Percentiles rank a stretch among this genome's conserved stretches.
Evolutionary conservation across 2,113 vertebrate genomes (phyloP).

Genomic region (Myrmophylax atrothorax): DNA sequence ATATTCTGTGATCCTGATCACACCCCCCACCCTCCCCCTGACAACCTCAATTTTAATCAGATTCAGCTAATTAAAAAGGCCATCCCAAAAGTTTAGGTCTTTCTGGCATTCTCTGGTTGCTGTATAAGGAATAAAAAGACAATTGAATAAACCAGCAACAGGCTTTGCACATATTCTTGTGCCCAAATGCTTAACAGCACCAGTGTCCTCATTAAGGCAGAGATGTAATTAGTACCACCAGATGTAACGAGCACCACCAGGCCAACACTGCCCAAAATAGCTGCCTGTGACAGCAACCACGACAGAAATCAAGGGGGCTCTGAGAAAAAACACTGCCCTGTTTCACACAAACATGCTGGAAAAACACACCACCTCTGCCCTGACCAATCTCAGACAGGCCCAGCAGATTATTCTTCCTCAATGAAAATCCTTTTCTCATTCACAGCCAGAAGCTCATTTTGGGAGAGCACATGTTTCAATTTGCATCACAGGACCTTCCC

Average conservation of each 20-base stretch:
- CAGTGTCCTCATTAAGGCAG: background rate
- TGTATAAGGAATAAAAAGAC: background rate
- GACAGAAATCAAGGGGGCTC: background rate
- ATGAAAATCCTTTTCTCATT: background rate
- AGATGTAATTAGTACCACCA: background rate
- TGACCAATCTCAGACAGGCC: background rate
- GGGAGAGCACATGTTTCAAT: background rate
- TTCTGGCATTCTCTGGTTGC: background rate
- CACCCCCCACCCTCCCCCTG: fast-evolving
- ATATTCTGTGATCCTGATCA: background rate
- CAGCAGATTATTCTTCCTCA: background rate
- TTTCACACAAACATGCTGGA: background rate
- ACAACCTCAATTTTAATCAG: background rate
- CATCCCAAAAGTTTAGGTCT: background rate
- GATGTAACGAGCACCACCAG: background rate
- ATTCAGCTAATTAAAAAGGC: background rate
- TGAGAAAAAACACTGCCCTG: background rate
- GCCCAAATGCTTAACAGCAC: background rate
- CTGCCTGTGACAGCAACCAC: background rate
- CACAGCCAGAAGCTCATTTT: background rate
- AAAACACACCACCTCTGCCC: background rate
- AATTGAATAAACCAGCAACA: background rate
- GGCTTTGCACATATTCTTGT: background rate
- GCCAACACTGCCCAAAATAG: background rate
- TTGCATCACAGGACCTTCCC: background rate